Base-by-base conservation (phyloP, 2,113 vertebrate genomes). In the Lagopus leucura region DNA sequence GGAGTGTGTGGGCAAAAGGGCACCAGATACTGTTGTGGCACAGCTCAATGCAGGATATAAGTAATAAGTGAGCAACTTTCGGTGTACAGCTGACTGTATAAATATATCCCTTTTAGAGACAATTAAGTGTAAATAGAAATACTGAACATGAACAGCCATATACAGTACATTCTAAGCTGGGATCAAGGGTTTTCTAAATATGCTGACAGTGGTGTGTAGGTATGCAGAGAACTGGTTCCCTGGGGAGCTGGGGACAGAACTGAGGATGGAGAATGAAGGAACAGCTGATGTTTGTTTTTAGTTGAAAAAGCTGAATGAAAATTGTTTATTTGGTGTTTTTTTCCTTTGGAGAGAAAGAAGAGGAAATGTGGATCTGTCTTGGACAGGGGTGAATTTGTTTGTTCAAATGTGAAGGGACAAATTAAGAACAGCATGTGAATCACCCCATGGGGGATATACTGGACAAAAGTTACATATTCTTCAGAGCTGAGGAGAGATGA, bases 101-200 rank as follows among this genome's bases (percentile, higher is more conserved):
- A 93, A 93, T 70, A 83, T 66, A 74, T 69, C 73, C 63, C 12
- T 80, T 92, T 64, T 52, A 88, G 34, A 70, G 79, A 42, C 40
- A 91, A 63, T 36, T 91, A 74, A 64, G 83, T 48, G 40, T 55
- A 91, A 85, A 92, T 83, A 76, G 20, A 70, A 73, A 63, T 74
- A n/a, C 36, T 67, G 72, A 84, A 38, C 18, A 1, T 3, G n/a
- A 42, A 43, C 40, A 78, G 32, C 25, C 8, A 9, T 6, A 9
- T 48, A 66, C 1, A 0, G n/a, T 55, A 12, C 45, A 22, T 88
- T 93, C 80, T 90, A 84, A 94, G 76, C 85, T 74, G 60, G 86
- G 91, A 85, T 96, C 85, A 91, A 88, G 71, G 40, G 79, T 92
- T 94, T 90, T 93, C 91, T 87, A 92, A 89, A 96, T 86, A 91